Evolutionary conservation across 2,113 vertebrate genomes (phyloP), one percentile per base, ranked within the genome.

Genomic region (Lampris incognitus): DNA sequence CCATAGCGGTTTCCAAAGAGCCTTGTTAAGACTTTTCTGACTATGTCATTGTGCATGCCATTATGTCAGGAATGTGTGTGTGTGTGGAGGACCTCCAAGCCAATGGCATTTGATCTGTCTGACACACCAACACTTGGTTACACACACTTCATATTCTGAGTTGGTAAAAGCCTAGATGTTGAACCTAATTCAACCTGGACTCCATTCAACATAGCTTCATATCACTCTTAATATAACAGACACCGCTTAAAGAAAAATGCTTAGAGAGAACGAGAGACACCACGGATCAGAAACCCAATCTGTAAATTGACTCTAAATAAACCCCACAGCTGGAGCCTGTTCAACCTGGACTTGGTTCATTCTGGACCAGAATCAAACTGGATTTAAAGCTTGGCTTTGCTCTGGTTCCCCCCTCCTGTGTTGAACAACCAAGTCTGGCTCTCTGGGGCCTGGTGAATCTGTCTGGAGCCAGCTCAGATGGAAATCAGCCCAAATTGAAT

Each of bases 401-500:
- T 85, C 66, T 4, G 49, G 64, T 70, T 77, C 69, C 78, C 75
- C 48, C 42, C 24, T 24, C 24, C 24, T 24, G 24, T 24, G 24
- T 24, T 24, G 24, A 24, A 24, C 24, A 37, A 66, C 60, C 60
- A 78, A 59, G 68, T 48, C 79, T 81, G 85, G 61, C 40, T 73
- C 76, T 64, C 87, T 89, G 88, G 83, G 81, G 86, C 46, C 72
- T 46, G 57, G 9, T 2, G 0, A 66, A 49, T 66, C 37, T 1
- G 10, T 77, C 76, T 84, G 81, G 71, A 72, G 78, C 82, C 82
- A 90, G 61, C 78, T 82, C 61, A 7, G 77, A 84, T 68, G 84
- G 85, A 82, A 87, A 88, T 82, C 81, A 42, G 37, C 69, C 79
- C 74, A 81, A 88, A 87, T 82, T 83, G 81, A 84, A 90, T 91